These are phyloP conservation scores for Yponomeuta plumbellus DNA, from an alignment of 2,888 invertebrate species.

Conservation along the genomic window DNA sequence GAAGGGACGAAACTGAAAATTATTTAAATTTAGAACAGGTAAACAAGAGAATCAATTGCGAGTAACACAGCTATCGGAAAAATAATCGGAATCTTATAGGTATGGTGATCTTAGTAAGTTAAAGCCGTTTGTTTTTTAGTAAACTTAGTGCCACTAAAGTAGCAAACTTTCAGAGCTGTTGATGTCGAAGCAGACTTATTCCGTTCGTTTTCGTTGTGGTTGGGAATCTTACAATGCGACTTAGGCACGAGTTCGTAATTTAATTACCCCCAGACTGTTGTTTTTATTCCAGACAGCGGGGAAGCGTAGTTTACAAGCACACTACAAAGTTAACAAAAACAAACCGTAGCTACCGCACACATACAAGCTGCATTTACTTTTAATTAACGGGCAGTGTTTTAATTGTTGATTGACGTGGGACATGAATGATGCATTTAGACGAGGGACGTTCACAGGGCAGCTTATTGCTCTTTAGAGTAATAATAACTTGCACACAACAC, in stretches of 20 bases:
- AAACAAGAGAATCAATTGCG: no score
- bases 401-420: background rate
- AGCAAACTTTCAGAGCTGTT: background rate
- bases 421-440: background rate
- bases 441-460: no score
- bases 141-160: background rate
- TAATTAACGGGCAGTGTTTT: background rate
- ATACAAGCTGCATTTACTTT: background rate
- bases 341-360: background rate
- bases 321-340: background rate
- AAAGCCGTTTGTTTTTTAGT: background rate
- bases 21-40: no score
- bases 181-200: background rate
- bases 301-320: background rate
- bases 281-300: background rate
- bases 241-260: slow-evolving; percentile 7
- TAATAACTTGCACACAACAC: no score
- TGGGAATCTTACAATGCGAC: background rate
- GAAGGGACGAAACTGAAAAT: no score
- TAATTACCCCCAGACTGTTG: background rate
- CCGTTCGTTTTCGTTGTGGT: background rate
- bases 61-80: no score
- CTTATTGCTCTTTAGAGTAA: no score
- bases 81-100: no score
- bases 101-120: background rate